Conservation (phyloP, 2,113 vertebrate species). For the Microtus richardsoni region DNA sequence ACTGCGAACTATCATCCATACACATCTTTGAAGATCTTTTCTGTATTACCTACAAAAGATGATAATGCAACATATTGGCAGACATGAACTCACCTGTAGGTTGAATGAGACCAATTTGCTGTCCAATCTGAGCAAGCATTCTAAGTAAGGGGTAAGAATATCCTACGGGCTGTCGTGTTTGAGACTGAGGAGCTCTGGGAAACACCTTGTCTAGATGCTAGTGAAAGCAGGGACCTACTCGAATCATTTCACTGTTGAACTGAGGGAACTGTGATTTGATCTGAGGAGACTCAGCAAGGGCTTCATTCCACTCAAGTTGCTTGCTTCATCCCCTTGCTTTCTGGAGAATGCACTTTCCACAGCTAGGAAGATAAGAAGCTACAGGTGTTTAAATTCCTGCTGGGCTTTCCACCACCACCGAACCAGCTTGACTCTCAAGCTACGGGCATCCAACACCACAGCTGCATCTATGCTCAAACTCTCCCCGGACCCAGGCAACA, state of each 20-base stretch:
- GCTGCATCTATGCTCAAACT: neutral
- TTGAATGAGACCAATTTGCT: neutral
- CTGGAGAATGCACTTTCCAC: neutral
- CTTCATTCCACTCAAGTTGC: neutral
- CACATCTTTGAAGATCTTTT: neutral
- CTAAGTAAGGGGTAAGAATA: neutral
- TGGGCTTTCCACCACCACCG: neutral
- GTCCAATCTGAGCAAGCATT: neutral
- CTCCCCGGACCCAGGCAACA: neutral
- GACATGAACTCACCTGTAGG: neutral
- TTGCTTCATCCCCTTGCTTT: neutral
- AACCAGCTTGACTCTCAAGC: slow-evolving; percentile 1
- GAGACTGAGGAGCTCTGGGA: neutral
- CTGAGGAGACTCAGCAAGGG: neutral
- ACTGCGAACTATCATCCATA: neutral
- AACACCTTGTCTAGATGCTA: neutral
- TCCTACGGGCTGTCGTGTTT: neutral
- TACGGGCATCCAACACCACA: neutral
- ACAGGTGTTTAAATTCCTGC: slow-evolving; percentile 1
- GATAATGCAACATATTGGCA: neutral
- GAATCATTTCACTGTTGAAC: neutral
- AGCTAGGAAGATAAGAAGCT: neutral
- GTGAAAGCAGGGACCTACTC: neutral
- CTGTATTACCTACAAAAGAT: neutral
- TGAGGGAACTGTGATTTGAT: neutral